These are phyloP conservation scores for Tenebrosternarchus preto DNA, from an alignment of 2,113 vertebrate species.

Conservation along the genomic window DNA sequence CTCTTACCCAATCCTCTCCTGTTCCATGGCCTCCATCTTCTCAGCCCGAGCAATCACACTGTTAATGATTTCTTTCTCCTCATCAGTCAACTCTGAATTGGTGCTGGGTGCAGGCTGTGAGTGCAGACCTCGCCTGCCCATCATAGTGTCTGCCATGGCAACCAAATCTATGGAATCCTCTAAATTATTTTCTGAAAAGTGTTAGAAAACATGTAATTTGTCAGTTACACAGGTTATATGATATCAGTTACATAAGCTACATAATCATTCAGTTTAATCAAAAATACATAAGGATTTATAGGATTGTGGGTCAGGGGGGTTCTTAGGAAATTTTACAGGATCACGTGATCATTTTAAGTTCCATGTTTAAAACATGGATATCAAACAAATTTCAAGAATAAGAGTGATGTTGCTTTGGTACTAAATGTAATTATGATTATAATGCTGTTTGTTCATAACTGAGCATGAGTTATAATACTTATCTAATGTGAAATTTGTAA, in stretches of 20 bases:
- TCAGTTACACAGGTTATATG: conserved; percentile 34
- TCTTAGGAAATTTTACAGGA: too few species aligned
- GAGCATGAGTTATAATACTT: too few species aligned
- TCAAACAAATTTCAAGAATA: too few species aligned
- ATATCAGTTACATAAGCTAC: conserved; percentile 3
- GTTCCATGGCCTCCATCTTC: conserved; percentile 98
- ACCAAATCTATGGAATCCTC: conserved; percentile 51
- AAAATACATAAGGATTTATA: too few species aligned
- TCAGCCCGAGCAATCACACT: conserved; percentile 88
- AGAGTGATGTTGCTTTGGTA: too few species aligned
- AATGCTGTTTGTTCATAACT: too few species aligned
- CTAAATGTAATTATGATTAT: too few species aligned
- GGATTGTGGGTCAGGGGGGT: too few species aligned
- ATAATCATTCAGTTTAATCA: too few species aligned
- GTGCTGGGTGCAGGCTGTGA: conserved; percentile 66
- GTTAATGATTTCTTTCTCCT: conserved; percentile 98
- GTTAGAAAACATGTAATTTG: conserved; percentile 38
- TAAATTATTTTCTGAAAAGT: neutral
- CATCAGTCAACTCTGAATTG: conserved; percentile 88
- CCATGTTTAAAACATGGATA: too few species aligned
- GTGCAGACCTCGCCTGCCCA: conserved; percentile 80
- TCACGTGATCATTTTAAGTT: too few species aligned
- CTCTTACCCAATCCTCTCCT: conserved; percentile 91
- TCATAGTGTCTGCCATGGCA: conserved; percentile 86
- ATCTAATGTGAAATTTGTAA: too few species aligned